Conservation (phyloP, 2,113 vertebrate genomes). For the Planiliza haematocheilus region DNA sequence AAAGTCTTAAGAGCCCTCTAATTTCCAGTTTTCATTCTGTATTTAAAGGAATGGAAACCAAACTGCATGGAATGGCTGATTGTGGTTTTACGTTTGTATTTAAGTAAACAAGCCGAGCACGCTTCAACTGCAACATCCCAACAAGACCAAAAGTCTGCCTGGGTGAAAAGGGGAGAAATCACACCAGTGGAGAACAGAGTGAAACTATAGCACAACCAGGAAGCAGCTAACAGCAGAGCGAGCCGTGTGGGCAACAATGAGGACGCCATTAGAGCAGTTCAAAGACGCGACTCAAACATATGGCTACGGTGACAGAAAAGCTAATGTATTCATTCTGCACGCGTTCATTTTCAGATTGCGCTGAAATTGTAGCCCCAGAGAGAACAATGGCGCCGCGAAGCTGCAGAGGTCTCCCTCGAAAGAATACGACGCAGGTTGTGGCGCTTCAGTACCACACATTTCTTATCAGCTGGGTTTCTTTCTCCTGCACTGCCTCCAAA, state of each 20-base stretch:
- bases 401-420: background rate
- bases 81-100: too few relatives aligned
- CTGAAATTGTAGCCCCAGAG: conserved; percentile 1
- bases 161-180: background rate
- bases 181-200: background rate
- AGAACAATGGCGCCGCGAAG: background rate
- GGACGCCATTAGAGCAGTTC: conserved; percentile 46
- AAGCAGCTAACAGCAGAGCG: conserved; percentile 13
- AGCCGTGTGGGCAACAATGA: conserved; percentile 38
- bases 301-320: conserved; percentile 38
- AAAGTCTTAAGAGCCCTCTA: too few relatives aligned
- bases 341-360: conserved; percentile 50
- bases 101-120: too few relatives aligned
- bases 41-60: too few relatives aligned
- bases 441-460: conserved; percentile 28
- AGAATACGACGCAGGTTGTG: conserved; percentile 25
- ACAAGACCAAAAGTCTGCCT: too few relatives aligned
- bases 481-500: conserved; percentile 36
- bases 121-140: background rate
- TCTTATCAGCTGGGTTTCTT: conserved; percentile 38
- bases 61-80: too few relatives aligned
- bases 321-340: conserved; percentile 43
- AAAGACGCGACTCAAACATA: conserved; percentile 41
- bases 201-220: background rate
- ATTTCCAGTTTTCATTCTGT: too few relatives aligned